Evolutionary conservation across 2,888 invertebrate species (phyloP).

Genomic region (Ptilodon capucinus): DNA sequence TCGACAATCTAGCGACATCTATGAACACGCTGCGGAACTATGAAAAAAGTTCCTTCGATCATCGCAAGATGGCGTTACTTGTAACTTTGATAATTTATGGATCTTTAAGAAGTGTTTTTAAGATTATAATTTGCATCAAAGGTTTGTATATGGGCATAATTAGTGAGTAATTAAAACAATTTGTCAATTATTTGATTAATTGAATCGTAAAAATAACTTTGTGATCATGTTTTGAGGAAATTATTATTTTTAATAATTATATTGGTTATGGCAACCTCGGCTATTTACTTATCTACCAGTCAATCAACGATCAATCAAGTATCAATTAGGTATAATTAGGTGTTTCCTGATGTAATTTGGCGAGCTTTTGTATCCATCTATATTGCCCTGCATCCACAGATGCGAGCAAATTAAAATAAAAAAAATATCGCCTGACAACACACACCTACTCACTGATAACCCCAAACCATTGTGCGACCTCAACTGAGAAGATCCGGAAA

Average conservation of each 20-base stretch:
- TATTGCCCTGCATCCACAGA: too few species aligned
- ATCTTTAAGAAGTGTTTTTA: conserved; percentile 5
- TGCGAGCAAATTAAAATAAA: too few species aligned
- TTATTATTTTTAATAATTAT: conserved; percentile 19
- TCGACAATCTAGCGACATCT: conserved; percentile 52
- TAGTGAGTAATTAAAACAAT: conserved; percentile 18
- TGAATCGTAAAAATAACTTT: conserved; percentile 26
- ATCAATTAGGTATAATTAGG: conserved; percentile 37
- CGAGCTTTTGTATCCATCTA: conserved; percentile 7
- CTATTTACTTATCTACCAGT: conserved; percentile 11
- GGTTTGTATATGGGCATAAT: conserved; percentile 16
- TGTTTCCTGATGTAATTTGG: conserved; percentile 33
- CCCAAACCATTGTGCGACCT: too few species aligned
- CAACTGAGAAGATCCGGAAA: too few species aligned
- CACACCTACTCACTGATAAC: too few species aligned
- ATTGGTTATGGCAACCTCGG: conserved; percentile 25
- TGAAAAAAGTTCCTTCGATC: conserved; percentile 37
- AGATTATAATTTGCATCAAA: conserved; percentile 5
- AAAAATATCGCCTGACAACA: too few species aligned
- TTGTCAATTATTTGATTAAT: conserved; percentile 18
- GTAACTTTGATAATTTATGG: background rate
- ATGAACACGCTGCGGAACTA: conserved; percentile 33
- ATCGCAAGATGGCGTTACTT: conserved; percentile 49
- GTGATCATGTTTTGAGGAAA: conserved; percentile 24
- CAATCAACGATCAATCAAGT: conserved; percentile 27